Evolutionary conservation across 92 coral and sea anemone genomes (phyloP).

Genomic region (Zoanthus solanderi): DNA sequence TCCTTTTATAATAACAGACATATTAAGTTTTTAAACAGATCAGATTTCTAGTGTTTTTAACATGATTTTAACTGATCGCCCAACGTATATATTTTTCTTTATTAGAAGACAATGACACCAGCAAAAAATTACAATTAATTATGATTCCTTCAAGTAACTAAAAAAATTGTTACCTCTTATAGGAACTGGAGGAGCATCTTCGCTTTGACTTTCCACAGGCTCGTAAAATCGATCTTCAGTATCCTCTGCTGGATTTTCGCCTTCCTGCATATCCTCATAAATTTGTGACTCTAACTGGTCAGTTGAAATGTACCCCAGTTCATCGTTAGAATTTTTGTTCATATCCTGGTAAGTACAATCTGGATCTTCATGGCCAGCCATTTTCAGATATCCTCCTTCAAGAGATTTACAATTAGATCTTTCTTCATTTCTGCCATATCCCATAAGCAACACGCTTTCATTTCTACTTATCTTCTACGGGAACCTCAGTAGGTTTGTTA

Average conservation of each 20-base stretch:
- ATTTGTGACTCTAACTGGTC: not conserved
- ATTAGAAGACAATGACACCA: too few relatives aligned
- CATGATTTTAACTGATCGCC: too few relatives aligned
- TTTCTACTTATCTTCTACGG: too few relatives aligned
- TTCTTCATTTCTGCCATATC: too few relatives aligned
- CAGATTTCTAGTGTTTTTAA: too few relatives aligned
- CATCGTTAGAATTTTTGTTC: not conserved
- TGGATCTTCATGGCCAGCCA: not conserved
- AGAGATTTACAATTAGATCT: not conserved
- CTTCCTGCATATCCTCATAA: conserved; percentile 6
- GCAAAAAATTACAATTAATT: too few relatives aligned
- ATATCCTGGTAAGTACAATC: not conserved
- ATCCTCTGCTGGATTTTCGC: not conserved
- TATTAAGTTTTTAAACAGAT: too few relatives aligned
- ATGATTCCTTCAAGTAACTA: not conserved
- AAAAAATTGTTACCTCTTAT: not conserved
- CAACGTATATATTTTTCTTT: too few relatives aligned
- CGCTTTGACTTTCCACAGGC: conserved; percentile 7
- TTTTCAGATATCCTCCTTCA: not conserved
- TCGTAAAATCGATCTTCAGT: conserved; percentile 8
- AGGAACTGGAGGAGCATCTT: not conserved
- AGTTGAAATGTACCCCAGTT: not conserved
- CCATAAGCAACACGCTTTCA: too few relatives aligned
- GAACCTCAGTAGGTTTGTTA: too few relatives aligned
- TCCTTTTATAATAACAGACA: too few relatives aligned